phyloP scores from a whole-genome alignment of 2,113 vertebrate species.

The Ptyas mucosa region DNA sequence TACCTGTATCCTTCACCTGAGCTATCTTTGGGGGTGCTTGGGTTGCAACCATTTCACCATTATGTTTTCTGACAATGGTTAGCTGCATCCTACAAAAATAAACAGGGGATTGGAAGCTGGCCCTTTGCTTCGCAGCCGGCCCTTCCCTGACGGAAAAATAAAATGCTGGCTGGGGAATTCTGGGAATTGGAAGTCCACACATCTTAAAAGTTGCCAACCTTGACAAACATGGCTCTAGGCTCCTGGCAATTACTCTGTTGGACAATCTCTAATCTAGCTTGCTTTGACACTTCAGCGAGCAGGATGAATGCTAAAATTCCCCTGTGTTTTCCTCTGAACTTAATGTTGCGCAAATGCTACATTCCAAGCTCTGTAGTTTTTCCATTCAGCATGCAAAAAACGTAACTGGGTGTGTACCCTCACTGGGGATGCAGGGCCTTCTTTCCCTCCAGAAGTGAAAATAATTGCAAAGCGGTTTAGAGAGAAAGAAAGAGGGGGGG shows the following conservation, averaged over 20 bases:
- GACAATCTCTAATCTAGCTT: neutral
- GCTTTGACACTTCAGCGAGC: neutral
- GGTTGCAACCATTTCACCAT: neutral
- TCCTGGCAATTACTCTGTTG: neutral
- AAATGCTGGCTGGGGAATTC: neutral
- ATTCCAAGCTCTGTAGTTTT: neutral
- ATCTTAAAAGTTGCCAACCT: neutral
- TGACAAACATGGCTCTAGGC: neutral
- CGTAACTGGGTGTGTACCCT: neutral
- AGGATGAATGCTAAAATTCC: neutral
- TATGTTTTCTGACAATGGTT: neutral
- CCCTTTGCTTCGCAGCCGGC: neutral
- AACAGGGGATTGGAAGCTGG: neutral
- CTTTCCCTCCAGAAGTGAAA: neutral
- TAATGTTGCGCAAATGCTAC: neutral
- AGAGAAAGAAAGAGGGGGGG: neutral
- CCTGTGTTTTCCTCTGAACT: neutral
- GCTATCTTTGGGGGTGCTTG: neutral
- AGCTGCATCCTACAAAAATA: neutral
- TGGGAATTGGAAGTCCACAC: neutral
- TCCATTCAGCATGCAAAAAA: neutral
- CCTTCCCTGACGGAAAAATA: neutral
- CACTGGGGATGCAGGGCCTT: neutral
- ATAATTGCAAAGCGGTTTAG: neutral
- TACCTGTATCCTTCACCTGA: neutral